phyloP scores from a whole-genome alignment of 2,797 vertebrate species.

The Emydoidea blandingii region DNA sequence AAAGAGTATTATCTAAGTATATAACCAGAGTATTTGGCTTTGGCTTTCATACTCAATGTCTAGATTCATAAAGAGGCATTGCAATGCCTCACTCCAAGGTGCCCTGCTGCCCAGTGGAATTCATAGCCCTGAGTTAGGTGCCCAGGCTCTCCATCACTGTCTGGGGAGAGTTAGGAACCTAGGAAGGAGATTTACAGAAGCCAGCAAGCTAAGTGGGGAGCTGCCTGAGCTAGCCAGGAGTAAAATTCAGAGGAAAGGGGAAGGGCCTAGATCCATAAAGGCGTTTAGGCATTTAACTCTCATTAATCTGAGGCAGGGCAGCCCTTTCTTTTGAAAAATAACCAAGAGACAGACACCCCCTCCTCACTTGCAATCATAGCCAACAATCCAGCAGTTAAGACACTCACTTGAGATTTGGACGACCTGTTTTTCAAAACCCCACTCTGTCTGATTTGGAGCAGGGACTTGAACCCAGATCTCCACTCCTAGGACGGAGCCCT shows the following conservation, averaged over 20 bases:
- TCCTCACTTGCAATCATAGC: not conserved
- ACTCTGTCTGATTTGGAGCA: not conserved
- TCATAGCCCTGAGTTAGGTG: not conserved
- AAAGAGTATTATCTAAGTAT: not conserved
- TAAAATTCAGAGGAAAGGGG: not conserved
- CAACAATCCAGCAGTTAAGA: not conserved
- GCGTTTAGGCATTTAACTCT: not conserved
- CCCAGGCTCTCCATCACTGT: not conserved
- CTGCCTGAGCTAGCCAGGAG: not conserved
- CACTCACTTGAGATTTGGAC: not conserved
- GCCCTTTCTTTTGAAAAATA: not conserved
- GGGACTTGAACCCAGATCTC: not conserved
- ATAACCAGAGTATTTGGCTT: not conserved
- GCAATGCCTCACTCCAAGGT: not conserved
- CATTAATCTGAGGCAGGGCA: not conserved
- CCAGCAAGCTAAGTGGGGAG: not conserved
- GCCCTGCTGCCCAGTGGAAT: not conserved
- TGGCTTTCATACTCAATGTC: not conserved
- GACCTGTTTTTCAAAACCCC: not conserved
- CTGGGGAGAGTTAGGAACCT: not conserved
- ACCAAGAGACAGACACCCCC: not conserved
- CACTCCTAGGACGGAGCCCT: not conserved
- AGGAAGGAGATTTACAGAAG: not conserved
- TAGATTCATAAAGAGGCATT: not conserved
- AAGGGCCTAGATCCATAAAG: not conserved